A percentile compares a stretch with the other conserved stretches of the same genome.
phyloP scores from a whole-genome alignment of 2,797 vertebrate species.

The Malurus splendens region DNA sequence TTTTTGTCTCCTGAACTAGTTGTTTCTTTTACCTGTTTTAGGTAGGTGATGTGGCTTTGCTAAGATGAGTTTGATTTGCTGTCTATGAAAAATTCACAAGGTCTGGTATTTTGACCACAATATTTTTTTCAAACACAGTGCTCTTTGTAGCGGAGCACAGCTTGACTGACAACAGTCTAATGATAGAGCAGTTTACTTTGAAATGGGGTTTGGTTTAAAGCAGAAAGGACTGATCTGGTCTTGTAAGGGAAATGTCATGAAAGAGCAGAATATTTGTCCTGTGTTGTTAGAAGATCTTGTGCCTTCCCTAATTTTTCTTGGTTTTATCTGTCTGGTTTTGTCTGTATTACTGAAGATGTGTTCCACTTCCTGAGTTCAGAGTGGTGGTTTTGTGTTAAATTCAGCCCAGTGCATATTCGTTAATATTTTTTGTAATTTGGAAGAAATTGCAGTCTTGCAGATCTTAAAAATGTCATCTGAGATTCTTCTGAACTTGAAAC shows the following conservation, averaged over 20 bases:
- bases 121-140: neutral
- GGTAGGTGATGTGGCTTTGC: slow-evolving; percentile 34
- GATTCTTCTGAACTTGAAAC: neutral
- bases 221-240: neutral
- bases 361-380: neutral
- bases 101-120: neutral
- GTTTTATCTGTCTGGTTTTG: neutral
- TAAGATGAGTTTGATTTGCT: slow-evolving; percentile 11
- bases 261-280: neutral
- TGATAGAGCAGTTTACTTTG: slow-evolving; percentile 16
- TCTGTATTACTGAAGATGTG: neutral
- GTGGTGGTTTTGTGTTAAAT: neutral
- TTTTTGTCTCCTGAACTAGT: slow-evolving; percentile 16
- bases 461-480: neutral
- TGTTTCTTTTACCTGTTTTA: slow-evolving; percentile 30
- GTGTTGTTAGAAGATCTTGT: neutral
- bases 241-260: neutral
- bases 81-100: slow-evolving; percentile 36
- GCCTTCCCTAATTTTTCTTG: neutral
- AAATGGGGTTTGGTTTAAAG: slow-evolving; percentile 17
- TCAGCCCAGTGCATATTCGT: neutral
- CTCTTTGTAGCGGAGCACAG: neutral
- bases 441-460: neutral
- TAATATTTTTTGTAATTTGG: neutral
- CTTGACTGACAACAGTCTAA: neutral